Percentiles rank a stretch among this genome's conserved stretches.
These are phyloP conservation scores for Labeo rohita DNA, from an alignment of 2,113 vertebrate genomes.

Conservation along the genomic window DNA sequence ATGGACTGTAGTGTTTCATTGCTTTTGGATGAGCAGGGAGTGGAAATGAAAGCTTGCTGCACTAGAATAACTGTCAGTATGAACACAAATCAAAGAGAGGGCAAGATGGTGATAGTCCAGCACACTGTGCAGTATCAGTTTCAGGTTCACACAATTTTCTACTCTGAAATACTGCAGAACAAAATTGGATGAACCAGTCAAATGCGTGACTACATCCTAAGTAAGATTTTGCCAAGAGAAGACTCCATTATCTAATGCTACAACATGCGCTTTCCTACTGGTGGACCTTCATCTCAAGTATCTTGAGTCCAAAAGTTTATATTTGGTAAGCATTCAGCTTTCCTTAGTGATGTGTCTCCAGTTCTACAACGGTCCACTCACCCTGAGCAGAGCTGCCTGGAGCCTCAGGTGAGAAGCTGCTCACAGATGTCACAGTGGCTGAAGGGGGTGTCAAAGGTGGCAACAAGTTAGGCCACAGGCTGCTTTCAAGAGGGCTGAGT, in stretches of 20 bases:
- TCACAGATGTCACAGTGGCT: slow-evolving; percentile 89
- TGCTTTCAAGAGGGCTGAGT: slow-evolving; percentile 84
- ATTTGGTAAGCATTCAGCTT: neutral
- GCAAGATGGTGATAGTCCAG: neutral
- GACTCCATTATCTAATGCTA: neutral
- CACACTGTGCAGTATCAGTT: neutral
- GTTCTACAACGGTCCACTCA: slow-evolving; percentile 91
- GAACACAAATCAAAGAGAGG: neutral
- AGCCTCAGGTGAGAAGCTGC: slow-evolving; percentile 88
- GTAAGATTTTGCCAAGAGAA: neutral
- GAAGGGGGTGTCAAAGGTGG: slow-evolving; percentile 86
- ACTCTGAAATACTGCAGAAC: neutral
- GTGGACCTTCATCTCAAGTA: slow-evolving; percentile 9
- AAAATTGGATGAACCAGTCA: neutral
- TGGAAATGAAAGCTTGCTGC: neutral
- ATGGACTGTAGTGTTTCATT: neutral
- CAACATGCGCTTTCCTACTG: neutral
- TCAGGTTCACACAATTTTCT: neutral
- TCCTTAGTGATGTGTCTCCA: slow-evolving; percentile 88
- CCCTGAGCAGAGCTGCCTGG: slow-evolving; percentile 83
- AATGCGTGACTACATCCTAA: neutral
- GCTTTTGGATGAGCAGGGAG: neutral
- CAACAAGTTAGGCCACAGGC: slow-evolving; percentile 85
- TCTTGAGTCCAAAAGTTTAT: neutral
- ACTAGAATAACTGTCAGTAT: neutral